These are phyloP conservation scores for Seira ritae DNA, from an alignment of 2,888 invertebrate species.

Conservation along the genomic window DNA sequence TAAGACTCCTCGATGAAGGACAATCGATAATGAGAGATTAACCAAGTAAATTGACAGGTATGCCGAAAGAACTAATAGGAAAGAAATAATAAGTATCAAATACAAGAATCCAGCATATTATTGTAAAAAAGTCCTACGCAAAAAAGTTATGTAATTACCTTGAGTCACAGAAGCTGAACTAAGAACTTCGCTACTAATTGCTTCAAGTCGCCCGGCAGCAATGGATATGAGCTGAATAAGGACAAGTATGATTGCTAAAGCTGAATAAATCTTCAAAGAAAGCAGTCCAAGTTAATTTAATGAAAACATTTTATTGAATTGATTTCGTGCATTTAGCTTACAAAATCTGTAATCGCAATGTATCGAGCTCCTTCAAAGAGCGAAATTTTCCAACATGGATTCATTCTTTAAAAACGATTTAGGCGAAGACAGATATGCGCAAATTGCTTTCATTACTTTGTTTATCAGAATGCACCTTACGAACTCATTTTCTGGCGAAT, in stretches of 20 bases:
- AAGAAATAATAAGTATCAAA: background rate
- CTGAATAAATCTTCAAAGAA: constrained; percentile 32
- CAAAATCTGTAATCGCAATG: constrained; percentile 44
- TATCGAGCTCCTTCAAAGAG: constrained; percentile 42
- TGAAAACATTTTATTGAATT: background rate
- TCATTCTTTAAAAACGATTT: too few species aligned
- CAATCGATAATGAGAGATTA: constrained; percentile 17
- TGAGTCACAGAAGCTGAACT: constrained; percentile 10
- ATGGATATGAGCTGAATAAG: constrained; percentile 26
- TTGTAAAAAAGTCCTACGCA: background rate
- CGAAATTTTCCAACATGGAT: constrained; percentile 34
- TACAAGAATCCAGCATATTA: background rate
- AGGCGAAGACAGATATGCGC: too few species aligned
- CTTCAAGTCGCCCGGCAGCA: background rate
- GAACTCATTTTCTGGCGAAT: too few species aligned
- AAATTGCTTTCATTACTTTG: too few species aligned
- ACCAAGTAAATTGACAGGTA: constrained; percentile 30
- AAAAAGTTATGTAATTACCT: constrained; percentile 27
- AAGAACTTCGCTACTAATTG: constrained; percentile 4
- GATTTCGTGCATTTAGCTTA: background rate
- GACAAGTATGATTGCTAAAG: constrained; percentile 6
- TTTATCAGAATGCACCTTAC: too few species aligned
- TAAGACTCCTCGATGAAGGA: constrained; percentile 33
- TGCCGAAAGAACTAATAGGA: constrained; percentile 21
- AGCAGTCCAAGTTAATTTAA: background rate